Conservation (phyloP, 30 jellyfish, hydroid and myxozoan species). For the Pelagia noctiluca region DNA sequence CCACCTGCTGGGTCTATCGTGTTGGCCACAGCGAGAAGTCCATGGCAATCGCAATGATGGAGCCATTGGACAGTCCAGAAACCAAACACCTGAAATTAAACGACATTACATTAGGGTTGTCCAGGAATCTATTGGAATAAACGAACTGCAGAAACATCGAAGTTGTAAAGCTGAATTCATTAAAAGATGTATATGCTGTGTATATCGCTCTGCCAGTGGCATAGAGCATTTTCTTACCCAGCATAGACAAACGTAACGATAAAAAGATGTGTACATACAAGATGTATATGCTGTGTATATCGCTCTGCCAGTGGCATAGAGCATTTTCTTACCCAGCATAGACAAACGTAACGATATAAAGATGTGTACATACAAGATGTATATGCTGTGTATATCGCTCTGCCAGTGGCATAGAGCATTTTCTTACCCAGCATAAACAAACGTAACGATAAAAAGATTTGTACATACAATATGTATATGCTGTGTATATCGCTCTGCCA, state of each 20-base stretch:
- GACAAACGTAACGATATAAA: not conserved
- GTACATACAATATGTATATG: not conserved
- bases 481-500: too few relatives aligned
- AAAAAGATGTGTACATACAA: not conserved
- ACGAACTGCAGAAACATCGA: not conserved
- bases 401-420: not conserved
- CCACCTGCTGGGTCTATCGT: conserved; percentile 14
- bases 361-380: not conserved
- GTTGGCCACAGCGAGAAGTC: conserved; percentile 97
- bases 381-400: not conserved
- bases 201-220: not conserved
- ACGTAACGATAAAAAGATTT: not conserved
- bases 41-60: conserved; percentile 98
- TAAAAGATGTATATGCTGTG: not conserved
- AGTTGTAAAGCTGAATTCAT: not conserved
- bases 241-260: not conserved
- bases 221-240: not conserved
- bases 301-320: too few relatives aligned
- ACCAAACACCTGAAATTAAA: conserved; percentile 96
- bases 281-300: not conserved
- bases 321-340: too few relatives aligned
- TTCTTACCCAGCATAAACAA: not conserved
- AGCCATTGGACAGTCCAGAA: conserved; percentile 94
- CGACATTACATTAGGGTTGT: too few relatives aligned
- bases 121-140: too few relatives aligned